phyloP scores from a whole-genome alignment of 2,888 invertebrate species.

The Microdon myrmicae region DNA sequence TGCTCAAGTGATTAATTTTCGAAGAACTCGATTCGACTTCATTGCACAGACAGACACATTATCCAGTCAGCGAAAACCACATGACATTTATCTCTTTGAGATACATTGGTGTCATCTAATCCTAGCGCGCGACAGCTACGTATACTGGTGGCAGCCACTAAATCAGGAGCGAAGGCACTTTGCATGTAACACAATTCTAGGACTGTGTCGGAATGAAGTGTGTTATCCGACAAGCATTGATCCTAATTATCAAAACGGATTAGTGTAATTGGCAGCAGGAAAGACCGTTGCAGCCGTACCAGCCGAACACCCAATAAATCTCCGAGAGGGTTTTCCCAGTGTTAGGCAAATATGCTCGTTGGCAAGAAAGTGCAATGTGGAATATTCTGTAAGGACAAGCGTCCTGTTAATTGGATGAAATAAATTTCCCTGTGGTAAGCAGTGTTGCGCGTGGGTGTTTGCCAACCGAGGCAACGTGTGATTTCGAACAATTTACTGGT shows the following conservation, averaged over 20 bases:
- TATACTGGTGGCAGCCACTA: neutral
- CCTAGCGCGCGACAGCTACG: constrained; percentile 2
- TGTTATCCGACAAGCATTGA: constrained; percentile 34
- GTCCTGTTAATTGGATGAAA: constrained; percentile 34
- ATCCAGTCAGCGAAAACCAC: constrained; percentile 5
- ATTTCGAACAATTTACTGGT: too few relatives aligned
- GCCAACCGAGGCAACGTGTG: too few relatives aligned
- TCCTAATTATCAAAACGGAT: constrained; percentile 49
- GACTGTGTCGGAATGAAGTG: constrained; percentile 34
- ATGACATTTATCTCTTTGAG: constrained; percentile 13
- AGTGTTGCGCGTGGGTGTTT: too few relatives aligned
- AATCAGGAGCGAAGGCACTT: too few relatives aligned
- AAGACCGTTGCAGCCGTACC: constrained; percentile 16
- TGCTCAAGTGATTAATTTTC: constrained; percentile 7
- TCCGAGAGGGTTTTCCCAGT: constrained; percentile 9
- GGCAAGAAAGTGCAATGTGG: constrained; percentile 14
- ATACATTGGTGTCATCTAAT: neutral
- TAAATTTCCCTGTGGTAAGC: constrained; percentile 17
- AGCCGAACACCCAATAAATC: constrained; percentile 41
- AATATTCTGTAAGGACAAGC: constrained; percentile 5
- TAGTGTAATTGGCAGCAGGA: constrained; percentile 44
- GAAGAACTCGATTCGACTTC: neutral
- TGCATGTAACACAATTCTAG: neutral
- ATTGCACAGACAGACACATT: neutral
- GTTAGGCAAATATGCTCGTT: constrained; percentile 19